Conservation (phyloP, 1,140 invertebrate species). For the Dufourea novaeangliae region DNA sequence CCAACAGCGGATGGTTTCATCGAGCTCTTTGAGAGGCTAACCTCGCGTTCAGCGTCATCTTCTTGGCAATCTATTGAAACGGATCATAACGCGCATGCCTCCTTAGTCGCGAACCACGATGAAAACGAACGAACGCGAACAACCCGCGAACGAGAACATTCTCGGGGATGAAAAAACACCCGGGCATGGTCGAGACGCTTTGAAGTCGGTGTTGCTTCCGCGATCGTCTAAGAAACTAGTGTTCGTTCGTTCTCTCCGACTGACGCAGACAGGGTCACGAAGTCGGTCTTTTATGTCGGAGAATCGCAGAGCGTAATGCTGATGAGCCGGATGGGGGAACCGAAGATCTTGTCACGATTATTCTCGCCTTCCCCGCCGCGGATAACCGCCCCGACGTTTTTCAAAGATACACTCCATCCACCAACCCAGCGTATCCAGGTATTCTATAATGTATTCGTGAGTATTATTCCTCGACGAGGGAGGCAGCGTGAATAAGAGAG, state of each 20-base stretch:
- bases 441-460: not conserved
- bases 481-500: not conserved
- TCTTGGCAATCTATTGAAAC: conserved; percentile 66
- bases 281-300: not conserved
- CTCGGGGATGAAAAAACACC: conserved; percentile 14
- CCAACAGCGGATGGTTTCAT: conserved; percentile 61
- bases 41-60: conserved; percentile 57
- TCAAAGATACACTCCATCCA: not conserved
- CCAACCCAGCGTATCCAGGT: not conserved
- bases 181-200: conserved; percentile 32
- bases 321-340: conserved; percentile 44
- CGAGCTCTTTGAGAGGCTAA: conserved; percentile 66
- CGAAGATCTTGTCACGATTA: conserved; percentile 37
- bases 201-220: conserved; percentile 46
- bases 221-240: conserved; percentile 27
- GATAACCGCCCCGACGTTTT: not conserved
- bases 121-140: not conserved
- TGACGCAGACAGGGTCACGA: not conserved
- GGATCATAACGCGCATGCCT: conserved; percentile 67
- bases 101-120: conserved; percentile 27
- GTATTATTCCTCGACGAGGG: not conserved
- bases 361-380: conserved; percentile 2
- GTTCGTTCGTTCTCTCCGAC: not conserved
- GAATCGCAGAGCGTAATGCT: conserved; percentile 29
- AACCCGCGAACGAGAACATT: conserved; percentile 14